phyloP scores from a whole-genome alignment of 23 tunicate genomes.

The Phallusia fumigata region DNA sequence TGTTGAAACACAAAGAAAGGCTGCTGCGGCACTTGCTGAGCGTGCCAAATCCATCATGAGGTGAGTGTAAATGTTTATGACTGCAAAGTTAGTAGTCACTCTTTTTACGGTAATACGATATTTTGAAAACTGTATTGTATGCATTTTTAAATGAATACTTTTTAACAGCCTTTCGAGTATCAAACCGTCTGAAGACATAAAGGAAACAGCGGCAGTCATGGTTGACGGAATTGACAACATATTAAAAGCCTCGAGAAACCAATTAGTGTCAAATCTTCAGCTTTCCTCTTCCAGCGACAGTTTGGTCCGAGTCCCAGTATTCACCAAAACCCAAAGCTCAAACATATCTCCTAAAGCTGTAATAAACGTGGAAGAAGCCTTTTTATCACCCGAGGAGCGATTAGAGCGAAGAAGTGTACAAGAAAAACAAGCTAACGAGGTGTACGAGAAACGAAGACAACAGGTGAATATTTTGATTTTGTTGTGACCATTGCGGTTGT shows the following conservation, averaged over 20 bases:
- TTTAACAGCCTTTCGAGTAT: conserved; percentile 44
- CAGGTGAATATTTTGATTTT: neutral
- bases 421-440: neutral
- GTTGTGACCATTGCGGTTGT: neutral
- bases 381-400: conserved; percentile 76
- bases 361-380: conserved; percentile 71
- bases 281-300: too few relatives aligned
- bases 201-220: conserved; percentile 62
- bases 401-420: conserved; percentile 20
- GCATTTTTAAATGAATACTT: neutral
- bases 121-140: neutral
- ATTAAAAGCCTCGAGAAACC: conserved; percentile 50
- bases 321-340: too few relatives aligned
- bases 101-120: too few relatives aligned
- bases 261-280: conserved; percentile 28
- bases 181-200: conserved; percentile 62
- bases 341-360: neutral
- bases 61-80: conserved; percentile 9
- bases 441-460: neutral
- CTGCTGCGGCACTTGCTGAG: conserved; percentile 43
- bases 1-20: conserved; percentile 44
- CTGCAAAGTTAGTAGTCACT: neutral
- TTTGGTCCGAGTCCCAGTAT: too few relatives aligned
- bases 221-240: conserved; percentile 55
- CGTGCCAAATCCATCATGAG: conserved; percentile 22